Evolutionary conservation across 2,113 vertebrate genomes (phyloP), one percentile per base, ranked within the genome.

Genomic region (Notothenia rossii): DNA sequence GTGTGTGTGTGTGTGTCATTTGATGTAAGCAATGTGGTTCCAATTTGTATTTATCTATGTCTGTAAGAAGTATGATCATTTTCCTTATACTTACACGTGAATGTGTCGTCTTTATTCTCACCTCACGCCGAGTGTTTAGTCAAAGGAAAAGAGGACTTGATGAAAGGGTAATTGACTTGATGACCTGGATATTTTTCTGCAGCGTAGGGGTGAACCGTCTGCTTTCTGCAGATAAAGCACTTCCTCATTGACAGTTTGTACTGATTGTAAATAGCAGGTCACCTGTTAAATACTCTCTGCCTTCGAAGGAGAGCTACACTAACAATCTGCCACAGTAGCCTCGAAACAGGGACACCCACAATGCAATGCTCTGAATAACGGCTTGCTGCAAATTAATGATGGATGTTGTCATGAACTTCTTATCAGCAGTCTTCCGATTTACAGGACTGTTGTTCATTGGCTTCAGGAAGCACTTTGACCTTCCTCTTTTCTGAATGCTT

Each of bases 111-210:
- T 48, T 33, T 29, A 15, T 18, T 22, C 10, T 45, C 10, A 12
- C 63, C 33, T 13, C 63, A 3, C 3, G 1, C 48, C 48, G 51
- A 59, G 15, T 51, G 45, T 59, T 73, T 63, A 4, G 1, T 9
- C 59, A 46, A 13, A 15, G 61, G 61, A 48, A 43, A 81, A 63
- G 18, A 51, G 25, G 63, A 61, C 49, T 51, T 60, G 11, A 74
- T 77, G 48, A 66, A 66, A 75, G 61, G 65, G 61, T 81, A 63
- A 81, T 78, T 75, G 36, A 36, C 74, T 81, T 20, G 53, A 66
- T 81, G 61, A 75, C 54, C 49, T 65, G 43, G 54, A 5, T 65
- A 50, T 50, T 55, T 74, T 65, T 70, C 51, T 65, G 58, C 43
- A 55, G 14, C 43, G 48, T 25, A 8, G 17, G 20, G 33, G 10